Evolutionary conservation across 2,888 invertebrate genomes (phyloP), one percentile per base, ranked within the genome.

Genomic region (Stomorhina lunata): DNA sequence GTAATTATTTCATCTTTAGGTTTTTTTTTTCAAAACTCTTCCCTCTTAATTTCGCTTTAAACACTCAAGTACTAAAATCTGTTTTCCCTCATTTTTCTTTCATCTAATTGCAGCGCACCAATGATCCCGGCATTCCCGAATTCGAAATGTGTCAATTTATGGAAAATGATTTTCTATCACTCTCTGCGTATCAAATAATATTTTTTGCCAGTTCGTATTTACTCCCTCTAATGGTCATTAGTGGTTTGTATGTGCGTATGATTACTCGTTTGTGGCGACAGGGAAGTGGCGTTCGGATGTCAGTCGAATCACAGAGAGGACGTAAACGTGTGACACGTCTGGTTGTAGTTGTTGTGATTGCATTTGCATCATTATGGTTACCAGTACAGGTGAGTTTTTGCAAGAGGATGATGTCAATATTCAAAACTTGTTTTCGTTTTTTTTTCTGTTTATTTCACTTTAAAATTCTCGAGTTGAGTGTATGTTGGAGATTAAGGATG

Each of bases 291-390:
- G 95, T 95, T 1, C 93, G 94, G 86, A 94, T 95, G 86, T 95
- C 96, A 20, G 95, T 95, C 7, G 96, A 97, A 89, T 91, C 91
- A 69, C 89, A 95, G 82, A 93, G 96, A 57, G 96, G 96, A 76
- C 96, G 96, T 91, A 95, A 95, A 91, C 93, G 97, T 82, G 98
- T 97, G 25, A 98, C 98, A 1, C 93, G 96, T 85, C 94, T 98
- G 93, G 97, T 98, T 7, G 94, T 97, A 63, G 95, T 97, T 37
- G 97, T 98, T 43, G 97, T 98, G 5, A 95, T 96, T 48, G 97
- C 97, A 66, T 98, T 98, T 90, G 97, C 98, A 12, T 93, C 97
- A n/a, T 96, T 97, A 92, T 98, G 98, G 98, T 94, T 96, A 88
- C 98, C 98, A 6, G 95, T 98, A 87, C 97, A 98, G 93, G 95